Conservation (phyloP, 2,888 invertebrate genomes). For the Sesamia inferens region DNA sequence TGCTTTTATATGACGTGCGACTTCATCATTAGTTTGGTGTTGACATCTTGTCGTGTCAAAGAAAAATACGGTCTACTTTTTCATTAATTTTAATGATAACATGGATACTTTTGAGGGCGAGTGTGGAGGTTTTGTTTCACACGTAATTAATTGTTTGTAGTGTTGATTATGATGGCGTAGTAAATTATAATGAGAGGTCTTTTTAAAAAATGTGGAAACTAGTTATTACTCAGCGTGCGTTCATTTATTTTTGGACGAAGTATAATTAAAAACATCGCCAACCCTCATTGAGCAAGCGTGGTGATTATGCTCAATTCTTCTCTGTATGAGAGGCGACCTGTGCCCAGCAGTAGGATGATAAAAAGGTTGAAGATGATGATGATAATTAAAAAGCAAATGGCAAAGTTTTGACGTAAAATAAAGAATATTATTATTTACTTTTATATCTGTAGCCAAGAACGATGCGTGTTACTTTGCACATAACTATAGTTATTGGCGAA, state of each 20-base stretch:
- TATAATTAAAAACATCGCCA: too few species aligned
- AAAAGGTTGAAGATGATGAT: too few species aligned
- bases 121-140: conserved; percentile 26
- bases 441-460: too few species aligned
- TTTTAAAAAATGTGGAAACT: too few species aligned
- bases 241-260: not conserved
- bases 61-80: conserved; percentile 31
- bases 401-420: not conserved
- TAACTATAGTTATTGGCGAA: too few species aligned
- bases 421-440: too few species aligned
- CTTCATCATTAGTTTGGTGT: conserved; percentile 58
- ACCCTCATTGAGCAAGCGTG: too few species aligned
- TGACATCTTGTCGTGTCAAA: conserved; percentile 49
- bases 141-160: conserved; percentile 29
- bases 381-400: not conserved
- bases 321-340: too few species aligned
- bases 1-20: conserved; percentile 32
- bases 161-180: not conserved
- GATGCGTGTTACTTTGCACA: too few species aligned
- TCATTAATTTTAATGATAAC: conserved; percentile 66
- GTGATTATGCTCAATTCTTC: too few species aligned
- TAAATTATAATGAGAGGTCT: not conserved
- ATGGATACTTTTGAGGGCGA: conserved; percentile 17
- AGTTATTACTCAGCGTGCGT: not conserved
- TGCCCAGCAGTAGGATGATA: too few species aligned